Evolutionary conservation across 2,113 vertebrate genomes (phyloP).

Genomic region (Oostethus manadensis): DNA sequence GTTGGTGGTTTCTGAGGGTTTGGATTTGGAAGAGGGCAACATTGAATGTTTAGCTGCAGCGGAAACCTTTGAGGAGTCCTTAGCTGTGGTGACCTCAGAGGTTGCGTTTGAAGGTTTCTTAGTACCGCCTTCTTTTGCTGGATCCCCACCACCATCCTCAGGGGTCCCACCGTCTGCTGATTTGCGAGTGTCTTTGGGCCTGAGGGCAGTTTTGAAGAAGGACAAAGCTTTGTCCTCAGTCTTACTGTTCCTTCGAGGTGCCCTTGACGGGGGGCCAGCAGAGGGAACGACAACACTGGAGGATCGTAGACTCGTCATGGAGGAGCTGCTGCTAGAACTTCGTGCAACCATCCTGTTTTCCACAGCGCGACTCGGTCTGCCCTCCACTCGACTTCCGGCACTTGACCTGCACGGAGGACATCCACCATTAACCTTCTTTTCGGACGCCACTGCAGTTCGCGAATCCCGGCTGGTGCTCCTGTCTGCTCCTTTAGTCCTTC

Average conservation of each 20-base stretch:
- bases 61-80: conserved; percentile 75
- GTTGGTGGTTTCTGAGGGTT: conserved; percentile 74
- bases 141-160: conserved; percentile 53
- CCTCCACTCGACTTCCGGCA: conserved; percentile 40
- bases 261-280: conserved; percentile 26
- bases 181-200: conserved; percentile 87
- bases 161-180: conserved; percentile 79
- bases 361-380: conserved; percentile 28
- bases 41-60: conserved; percentile 79
- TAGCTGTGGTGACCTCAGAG: conserved; percentile 52
- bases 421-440: conserved; percentile 55
- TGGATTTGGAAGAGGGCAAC: conserved; percentile 79
- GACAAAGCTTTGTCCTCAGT: conserved; percentile 93
- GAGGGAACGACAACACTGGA: conserved; percentile 62
- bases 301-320: conserved; percentile 87
- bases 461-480: conserved; percentile 82
- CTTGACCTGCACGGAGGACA: conserved; percentile 52
- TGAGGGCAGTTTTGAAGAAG: conserved; percentile 91
- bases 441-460: conserved; percentile 64
- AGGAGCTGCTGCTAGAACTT: conserved; percentile 83
- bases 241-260: conserved; percentile 83
- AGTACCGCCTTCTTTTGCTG: conserved; percentile 30
- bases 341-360: conserved; percentile 55
- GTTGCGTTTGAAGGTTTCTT: conserved; percentile 68
- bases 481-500: conserved; percentile 71